phyloP scores from a whole-genome alignment of 2,797 vertebrate species.

The Melanotaenia pygmaea region DNA sequence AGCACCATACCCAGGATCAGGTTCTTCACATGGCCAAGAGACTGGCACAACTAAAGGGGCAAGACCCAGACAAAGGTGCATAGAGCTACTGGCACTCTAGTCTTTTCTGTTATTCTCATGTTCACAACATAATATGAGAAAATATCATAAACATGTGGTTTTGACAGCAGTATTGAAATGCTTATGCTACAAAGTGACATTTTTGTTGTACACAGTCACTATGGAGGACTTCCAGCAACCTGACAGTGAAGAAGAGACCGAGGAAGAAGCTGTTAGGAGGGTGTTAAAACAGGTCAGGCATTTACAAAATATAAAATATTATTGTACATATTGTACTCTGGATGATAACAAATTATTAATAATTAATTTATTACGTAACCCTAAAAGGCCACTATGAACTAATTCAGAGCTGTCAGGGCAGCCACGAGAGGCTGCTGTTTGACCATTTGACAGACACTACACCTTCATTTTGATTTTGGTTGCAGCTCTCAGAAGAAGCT shows the following conservation, averaged over 20 bases:
- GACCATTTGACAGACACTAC: slow-evolving; percentile 14
- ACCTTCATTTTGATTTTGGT: slow-evolving; percentile 18
- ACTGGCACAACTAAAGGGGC: slow-evolving; percentile 88
- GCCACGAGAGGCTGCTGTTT: slow-evolving; percentile 74
- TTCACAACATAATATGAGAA: slow-evolving; percentile 6
- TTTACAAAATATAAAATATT: neutral
- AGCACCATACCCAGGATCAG: slow-evolving; percentile 87
- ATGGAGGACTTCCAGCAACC: slow-evolving; percentile 84
- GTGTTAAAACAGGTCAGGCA: slow-evolving; percentile 88
- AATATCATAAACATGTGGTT: slow-evolving; percentile 5
- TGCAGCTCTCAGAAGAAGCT: slow-evolving; percentile 92
- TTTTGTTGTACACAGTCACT: slow-evolving; percentile 82
- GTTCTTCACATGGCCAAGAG: slow-evolving; percentile 89
- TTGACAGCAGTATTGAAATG: slow-evolving; percentile 9
- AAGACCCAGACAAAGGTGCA: slow-evolving; percentile 90
- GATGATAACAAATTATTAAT: slow-evolving; percentile 5
- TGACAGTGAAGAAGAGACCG: slow-evolving; percentile 93
- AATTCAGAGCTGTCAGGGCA: neutral
- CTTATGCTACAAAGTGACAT: slow-evolving; percentile 10
- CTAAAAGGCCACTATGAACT: neutral
- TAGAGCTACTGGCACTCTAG: neutral
- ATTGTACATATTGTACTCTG: neutral
- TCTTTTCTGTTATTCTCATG: neutral
- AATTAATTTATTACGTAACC: slow-evolving; percentile 5
- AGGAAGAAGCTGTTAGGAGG: slow-evolving; percentile 89